Conservation (phyloP, 2,888 invertebrate species). For the Coelopa pilipes region DNA sequence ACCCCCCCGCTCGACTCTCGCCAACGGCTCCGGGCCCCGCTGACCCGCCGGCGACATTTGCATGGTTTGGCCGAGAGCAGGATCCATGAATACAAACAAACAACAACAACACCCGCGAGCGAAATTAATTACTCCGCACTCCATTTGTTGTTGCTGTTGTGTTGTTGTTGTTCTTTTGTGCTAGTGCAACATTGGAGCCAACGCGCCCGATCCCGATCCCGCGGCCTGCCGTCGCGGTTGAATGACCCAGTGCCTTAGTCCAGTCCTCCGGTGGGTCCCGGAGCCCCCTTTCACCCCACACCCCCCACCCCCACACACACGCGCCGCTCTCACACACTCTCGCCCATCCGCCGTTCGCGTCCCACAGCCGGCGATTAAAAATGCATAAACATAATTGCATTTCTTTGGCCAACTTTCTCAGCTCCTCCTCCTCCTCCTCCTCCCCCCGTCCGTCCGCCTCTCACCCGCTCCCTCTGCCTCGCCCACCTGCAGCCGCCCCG, state of each 20-base stretch:
- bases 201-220: background rate
- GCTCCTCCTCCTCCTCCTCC: background rate
- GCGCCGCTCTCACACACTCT: background rate
- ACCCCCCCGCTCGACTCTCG: too few relatives aligned
- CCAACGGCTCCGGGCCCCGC: too few relatives aligned
- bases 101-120: too few relatives aligned
- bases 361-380: background rate
- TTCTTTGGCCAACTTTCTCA: conserved; percentile 25
- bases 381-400: conserved; percentile 21
- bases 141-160: too few relatives aligned
- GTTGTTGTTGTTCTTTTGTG: too few relatives aligned
- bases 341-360: background rate
- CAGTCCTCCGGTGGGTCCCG: background rate
- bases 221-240: conserved; percentile 13
- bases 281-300: background rate
- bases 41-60: too few relatives aligned
- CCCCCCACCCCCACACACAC: too few relatives aligned
- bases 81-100: too few relatives aligned
- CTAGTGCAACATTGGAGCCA: too few relatives aligned
- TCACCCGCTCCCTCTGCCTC: background rate
- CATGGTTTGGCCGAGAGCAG: too few relatives aligned
- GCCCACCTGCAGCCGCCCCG: background rate
- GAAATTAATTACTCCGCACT: too few relatives aligned
- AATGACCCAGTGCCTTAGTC: conserved; percentile 25
- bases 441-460: background rate